Percentiles rank a stretch among this genome's conserved stretches.
These are phyloP conservation scores for Heterotis niloticus DNA, from an alignment of 2,113 vertebrate genomes.

Conservation along the genomic window DNA sequence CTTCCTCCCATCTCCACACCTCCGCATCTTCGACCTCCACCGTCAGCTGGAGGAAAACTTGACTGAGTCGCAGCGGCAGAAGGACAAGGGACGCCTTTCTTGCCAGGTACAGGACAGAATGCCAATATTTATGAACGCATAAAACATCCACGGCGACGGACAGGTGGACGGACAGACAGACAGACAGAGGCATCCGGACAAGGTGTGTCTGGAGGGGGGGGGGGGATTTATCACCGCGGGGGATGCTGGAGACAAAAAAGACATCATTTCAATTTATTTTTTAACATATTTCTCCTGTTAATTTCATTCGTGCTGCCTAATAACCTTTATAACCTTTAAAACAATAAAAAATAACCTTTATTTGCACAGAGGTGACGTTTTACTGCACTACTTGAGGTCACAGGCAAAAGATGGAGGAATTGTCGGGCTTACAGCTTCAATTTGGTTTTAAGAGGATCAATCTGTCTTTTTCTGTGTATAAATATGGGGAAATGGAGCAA, in stretches of 20 bases:
- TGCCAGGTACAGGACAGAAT: slow-evolving; percentile 47
- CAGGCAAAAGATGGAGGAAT: too few species aligned
- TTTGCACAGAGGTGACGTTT: too few species aligned
- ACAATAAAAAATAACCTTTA: too few species aligned
- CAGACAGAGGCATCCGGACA: slow-evolving; percentile 10
- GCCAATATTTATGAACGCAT: slow-evolving; percentile 18
- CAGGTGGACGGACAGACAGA: neutral
- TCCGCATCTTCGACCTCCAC: slow-evolving; percentile 36
- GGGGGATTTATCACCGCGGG: neutral
- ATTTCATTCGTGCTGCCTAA: too few species aligned
- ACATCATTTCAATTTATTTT: neutral
- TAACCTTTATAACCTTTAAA: too few species aligned
- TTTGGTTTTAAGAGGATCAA: too few species aligned
- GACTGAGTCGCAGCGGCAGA: slow-evolving; percentile 44
- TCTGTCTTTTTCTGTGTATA: too few species aligned
- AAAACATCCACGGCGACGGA: slow-evolving; percentile 19
- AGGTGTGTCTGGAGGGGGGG: slow-evolving; percentile 54
- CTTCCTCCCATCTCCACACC: too few species aligned
- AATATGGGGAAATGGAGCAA: too few species aligned
- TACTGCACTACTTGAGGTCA: too few species aligned
- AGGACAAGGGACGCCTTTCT: slow-evolving; percentile 32
- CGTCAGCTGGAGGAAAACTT: slow-evolving; percentile 39
- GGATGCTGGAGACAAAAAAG: neutral
- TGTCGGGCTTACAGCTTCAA: too few species aligned
- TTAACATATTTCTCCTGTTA: neutral